Evolutionary conservation across 2,113 vertebrate genomes (phyloP), one percentile per base, ranked within the genome.

Genomic region (Scomber japonicus): DNA sequence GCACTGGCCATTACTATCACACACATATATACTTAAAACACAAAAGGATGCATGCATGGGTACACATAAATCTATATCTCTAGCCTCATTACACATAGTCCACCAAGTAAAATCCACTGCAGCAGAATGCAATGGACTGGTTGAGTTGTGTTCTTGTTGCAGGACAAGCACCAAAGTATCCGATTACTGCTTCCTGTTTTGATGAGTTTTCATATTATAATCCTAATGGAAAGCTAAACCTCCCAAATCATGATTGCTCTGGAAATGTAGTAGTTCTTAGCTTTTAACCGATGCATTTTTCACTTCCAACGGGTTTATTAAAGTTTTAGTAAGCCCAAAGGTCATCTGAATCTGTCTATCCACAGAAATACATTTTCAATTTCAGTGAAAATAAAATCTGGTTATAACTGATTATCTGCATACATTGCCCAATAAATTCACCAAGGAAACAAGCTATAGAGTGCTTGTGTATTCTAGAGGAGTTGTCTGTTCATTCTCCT

Each of bases 41-140:
- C 66, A 59, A 65, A 69, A 49, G 66, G 44, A 71, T 51, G 75
- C 60, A 66, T 86, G 73, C 64, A 77, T 63, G 50, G 24, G 3
- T 10, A 56, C 65, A 56, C 74, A 66, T 64, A 46, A 49, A 64
- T 67, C 70, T 51, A 16, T 30, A 75, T 57, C 61, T 75, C 3
- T 17, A 9, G 75, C 75, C 68, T 78, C 49, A 62, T 68, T 81
- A 66, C 31, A 24, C 63, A 68, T 4, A 12, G 30, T 11, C 35
- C 27, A 57, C 19, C 0, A 3, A 40, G 6, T 31, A 0, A 53
- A 76, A 71, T n/a, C 55, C 54, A 44, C 51, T 62, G 45, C 81
- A 66, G 60, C 71, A 74, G 19, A 70, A 66, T 27, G 44, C 54
- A 7, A 44, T 0, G 4, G 12, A 50, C 14, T 46, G 30, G 31